Conservation (phyloP, 2,888 invertebrate genomes). For the Galerucella nymphaeae region DNA sequence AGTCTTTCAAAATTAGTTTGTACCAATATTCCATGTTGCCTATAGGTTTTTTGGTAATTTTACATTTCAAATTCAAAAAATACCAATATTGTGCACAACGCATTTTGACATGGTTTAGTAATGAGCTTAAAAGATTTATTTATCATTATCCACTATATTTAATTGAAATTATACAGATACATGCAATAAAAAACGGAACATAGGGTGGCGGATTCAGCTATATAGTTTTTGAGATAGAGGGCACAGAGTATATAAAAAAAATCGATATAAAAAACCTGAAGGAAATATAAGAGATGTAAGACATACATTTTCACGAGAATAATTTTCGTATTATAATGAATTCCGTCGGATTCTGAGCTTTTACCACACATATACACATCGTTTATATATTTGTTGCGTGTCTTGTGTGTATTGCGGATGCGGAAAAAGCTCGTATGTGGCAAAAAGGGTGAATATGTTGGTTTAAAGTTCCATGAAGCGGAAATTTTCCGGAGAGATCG, state of each 20-base stretch:
- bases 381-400: slow-evolving; percentile 38
- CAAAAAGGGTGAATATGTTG: slow-evolving; percentile 53
- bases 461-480: slow-evolving; percentile 58
- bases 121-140: no score
- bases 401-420: slow-evolving; percentile 38
- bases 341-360: slow-evolving; percentile 5
- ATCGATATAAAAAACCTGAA: background rate
- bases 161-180: no score
- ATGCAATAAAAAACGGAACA: no score
- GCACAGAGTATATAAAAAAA: background rate
- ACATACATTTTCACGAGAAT: slow-evolving; percentile 10
- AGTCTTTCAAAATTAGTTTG: no score
- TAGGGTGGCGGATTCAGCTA: no score
- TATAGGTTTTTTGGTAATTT: no score
- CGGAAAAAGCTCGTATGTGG: slow-evolving; percentile 37
- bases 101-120: no score
- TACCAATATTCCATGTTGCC: no score
- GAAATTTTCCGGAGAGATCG: slow-evolving; percentile 55
- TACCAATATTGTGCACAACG: no score
- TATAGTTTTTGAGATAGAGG: no score
- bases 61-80: no score
- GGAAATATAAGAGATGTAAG: background rate
- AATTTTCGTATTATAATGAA: slow-evolving; percentile 18
- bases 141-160: no score
- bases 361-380: slow-evolving; percentile 16